These are phyloP conservation scores for Melanargia galathea DNA, from an alignment of 2,888 invertebrate genomes.

Conservation along the genomic window DNA sequence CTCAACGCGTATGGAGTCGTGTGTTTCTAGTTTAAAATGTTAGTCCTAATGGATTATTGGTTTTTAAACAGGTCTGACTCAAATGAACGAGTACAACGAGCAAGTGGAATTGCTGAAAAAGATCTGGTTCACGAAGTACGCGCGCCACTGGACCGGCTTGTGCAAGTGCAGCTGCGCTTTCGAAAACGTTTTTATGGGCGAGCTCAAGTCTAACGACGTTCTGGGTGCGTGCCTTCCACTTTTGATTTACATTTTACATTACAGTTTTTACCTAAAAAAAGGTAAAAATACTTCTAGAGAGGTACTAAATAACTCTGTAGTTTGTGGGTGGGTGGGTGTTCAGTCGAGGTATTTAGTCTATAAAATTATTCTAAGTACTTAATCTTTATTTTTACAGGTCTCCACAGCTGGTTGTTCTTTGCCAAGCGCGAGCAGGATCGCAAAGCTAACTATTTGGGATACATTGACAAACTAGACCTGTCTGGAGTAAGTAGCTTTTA, in stretches of 20 bases:
- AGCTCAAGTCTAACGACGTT: conserved; percentile 90
- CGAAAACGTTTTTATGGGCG: conserved; percentile 96
- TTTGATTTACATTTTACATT: background rate
- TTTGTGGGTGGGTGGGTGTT: too few relatives aligned
- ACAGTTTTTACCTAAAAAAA: background rate
- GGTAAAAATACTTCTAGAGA: too few relatives aligned
- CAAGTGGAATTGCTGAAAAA: conserved; percentile 84
- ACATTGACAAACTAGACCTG: conserved; percentile 88
- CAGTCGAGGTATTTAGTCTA: too few relatives aligned
- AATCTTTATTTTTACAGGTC: conserved; percentile 75
- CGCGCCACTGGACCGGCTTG: conserved; percentile 88
- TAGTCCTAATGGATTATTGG: too few relatives aligned
- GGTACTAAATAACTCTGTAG: too few relatives aligned
- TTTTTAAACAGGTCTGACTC: conserved; percentile 72
- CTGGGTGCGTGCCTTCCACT: conserved; percentile 65
- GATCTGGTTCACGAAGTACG: conserved; percentile 93
- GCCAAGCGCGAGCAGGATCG: conserved; percentile 88
- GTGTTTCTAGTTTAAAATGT: too few relatives aligned
- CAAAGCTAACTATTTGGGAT: conserved; percentile 90
- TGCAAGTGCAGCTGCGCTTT: conserved; percentile 94
- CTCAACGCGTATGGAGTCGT: too few relatives aligned
- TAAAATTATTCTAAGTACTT: too few relatives aligned
- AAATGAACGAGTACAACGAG: conserved; percentile 83
- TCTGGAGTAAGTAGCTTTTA: conserved; percentile 83
- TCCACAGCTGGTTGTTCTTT: conserved; percentile 96